Conservation (phyloP, 2,888 invertebrate genomes). For the Amphiduros pacificus region DNA sequence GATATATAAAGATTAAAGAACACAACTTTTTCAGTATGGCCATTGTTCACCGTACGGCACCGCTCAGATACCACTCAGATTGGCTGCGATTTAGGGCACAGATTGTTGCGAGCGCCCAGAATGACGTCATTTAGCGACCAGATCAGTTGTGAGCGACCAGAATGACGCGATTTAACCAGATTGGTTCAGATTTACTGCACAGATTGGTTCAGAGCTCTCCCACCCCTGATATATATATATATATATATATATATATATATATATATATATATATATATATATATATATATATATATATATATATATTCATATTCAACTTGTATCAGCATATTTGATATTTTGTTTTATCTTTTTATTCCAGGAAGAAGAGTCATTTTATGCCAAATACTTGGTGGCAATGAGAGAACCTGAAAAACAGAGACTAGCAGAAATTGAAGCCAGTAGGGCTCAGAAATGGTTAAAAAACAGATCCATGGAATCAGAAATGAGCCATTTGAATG, state of each 20-base stretch:
- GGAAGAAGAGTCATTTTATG: background rate
- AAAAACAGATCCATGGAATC: background rate
- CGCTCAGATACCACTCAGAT: too few relatives aligned
- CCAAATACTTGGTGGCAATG: background rate
- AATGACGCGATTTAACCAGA: too few relatives aligned
- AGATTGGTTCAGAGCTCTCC: too few relatives aligned
- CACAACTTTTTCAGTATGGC: too few relatives aligned
- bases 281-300: conserved; percentile 6
- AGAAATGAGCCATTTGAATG: background rate
- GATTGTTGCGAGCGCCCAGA: too few relatives aligned
- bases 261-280: conserved; percentile 5
- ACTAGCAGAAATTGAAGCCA: background rate
- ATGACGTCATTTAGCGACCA: too few relatives aligned
- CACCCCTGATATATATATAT: background rate
- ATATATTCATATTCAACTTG: background rate
- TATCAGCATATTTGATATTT: too few relatives aligned
- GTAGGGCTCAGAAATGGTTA: background rate
- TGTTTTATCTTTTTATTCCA: background rate
- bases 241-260: background rate
- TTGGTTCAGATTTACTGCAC: too few relatives aligned
- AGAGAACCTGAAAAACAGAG: background rate
- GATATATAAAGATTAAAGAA: too few relatives aligned
- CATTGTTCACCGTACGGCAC: too few relatives aligned
- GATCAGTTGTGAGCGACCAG: too few relatives aligned
- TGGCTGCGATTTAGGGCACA: too few relatives aligned